phyloP scores from a whole-genome alignment of 2,888 invertebrate species.

The Pollenia labialis region DNA sequence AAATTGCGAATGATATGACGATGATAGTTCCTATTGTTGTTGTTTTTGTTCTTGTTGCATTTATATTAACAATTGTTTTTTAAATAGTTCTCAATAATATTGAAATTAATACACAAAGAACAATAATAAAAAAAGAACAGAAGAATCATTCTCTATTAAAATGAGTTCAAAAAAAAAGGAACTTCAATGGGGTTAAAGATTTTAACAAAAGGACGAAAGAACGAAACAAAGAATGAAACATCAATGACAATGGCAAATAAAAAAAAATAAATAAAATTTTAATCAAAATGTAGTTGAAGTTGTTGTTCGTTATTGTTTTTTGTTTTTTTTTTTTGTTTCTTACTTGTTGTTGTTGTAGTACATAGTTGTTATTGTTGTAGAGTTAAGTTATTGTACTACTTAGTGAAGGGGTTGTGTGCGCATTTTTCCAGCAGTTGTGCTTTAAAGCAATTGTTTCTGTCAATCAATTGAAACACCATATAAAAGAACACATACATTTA shows the following conservation, averaged over 20 bases:
- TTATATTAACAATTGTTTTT: constrained; percentile 36
- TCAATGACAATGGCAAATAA: constrained; percentile 68
- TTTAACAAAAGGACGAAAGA: constrained; percentile 50
- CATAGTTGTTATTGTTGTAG: constrained; percentile 17
- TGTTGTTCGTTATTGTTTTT: constrained; percentile 60
- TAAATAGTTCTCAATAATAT: constrained; percentile 50
- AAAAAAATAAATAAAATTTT: constrained; percentile 70
- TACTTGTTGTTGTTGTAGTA: constrained; percentile 36
- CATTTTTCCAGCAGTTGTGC: constrained; percentile 72
- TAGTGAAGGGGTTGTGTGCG: constrained; percentile 73
- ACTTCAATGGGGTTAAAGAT: constrained; percentile 30
- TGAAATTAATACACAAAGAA: constrained; percentile 57
- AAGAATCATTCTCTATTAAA: constrained; percentile 55
- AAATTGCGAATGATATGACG: constrained; percentile 43
- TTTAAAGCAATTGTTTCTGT: constrained; percentile 73
- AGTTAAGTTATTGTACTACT: constrained; percentile 36
- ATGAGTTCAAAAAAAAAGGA: background rate
- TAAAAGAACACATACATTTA: constrained; percentile 50
- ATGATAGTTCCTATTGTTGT: constrained; percentile 34
- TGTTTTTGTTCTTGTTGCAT: constrained; percentile 27
- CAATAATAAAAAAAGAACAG: constrained; percentile 55
- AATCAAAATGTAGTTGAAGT: constrained; percentile 73
- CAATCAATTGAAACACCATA: constrained; percentile 62
- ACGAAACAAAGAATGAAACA: constrained; percentile 57
- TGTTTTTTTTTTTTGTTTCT: too few species aligned